These are phyloP conservation scores for Tadarida brasiliensis DNA, from an alignment of 2,797 vertebrate genomes.

Conservation along the genomic window DNA sequence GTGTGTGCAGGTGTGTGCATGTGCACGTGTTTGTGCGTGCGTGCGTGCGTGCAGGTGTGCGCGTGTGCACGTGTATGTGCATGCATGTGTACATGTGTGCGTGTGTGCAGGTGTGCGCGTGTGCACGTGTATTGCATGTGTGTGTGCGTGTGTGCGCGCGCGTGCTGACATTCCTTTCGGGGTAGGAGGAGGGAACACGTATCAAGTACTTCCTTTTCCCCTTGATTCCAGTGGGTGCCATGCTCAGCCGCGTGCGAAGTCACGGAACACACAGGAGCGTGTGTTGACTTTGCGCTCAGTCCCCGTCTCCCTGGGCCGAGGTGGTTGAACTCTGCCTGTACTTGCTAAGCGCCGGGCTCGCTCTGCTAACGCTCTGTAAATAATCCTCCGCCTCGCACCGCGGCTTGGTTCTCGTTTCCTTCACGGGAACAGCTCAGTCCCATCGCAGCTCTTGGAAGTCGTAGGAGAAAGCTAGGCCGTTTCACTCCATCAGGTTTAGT, in stretches of 20 bases:
- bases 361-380: slow-evolving; percentile 26
- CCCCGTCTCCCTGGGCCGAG: background rate
- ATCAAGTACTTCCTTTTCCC: background rate
- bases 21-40: no score
- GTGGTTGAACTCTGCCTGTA: background rate
- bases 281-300: background rate
- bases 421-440: slow-evolving; percentile 55
- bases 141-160: background rate
- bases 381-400: background rate
- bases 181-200: background rate
- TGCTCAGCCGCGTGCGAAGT: fast-evolving
- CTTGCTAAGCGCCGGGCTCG: background rate
- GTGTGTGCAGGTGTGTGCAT: no score
- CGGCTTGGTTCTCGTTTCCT: slow-evolving; percentile 78
- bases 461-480: slow-evolving; percentile 85
- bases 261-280: background rate
- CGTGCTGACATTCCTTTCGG: background rate
- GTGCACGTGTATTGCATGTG: background rate
- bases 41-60: no score
- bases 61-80: no score
- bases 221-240: fast-evolving
- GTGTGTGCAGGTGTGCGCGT: background rate
- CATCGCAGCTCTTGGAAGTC: slow-evolving; percentile 85
- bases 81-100: background rate
- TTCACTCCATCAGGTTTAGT: slow-evolving; percentile 87